A percentile compares a stretch with the other conserved stretches of the same genome.
These are phyloP conservation scores for Erannis defoliaria DNA, from an alignment of 2,888 invertebrate species.

Conservation along the genomic window DNA sequence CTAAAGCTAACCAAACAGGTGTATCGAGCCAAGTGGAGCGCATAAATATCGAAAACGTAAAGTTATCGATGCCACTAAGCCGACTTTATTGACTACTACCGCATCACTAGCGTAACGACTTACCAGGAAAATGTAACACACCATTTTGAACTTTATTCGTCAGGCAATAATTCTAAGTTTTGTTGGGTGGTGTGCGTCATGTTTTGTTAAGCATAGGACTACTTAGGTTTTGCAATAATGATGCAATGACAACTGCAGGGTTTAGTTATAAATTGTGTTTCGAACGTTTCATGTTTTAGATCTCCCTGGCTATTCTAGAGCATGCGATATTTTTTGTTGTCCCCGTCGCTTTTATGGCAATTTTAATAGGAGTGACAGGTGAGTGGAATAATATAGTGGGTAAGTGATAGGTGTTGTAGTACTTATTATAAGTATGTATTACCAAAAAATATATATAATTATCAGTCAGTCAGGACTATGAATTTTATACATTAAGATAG, in stretches of 20 bases:
- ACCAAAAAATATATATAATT: too few relatives aligned
- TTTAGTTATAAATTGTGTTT: constrained; percentile 21
- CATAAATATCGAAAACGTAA: constrained; percentile 81
- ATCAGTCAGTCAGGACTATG: too few relatives aligned
- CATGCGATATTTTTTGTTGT: too few relatives aligned
- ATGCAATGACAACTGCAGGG: constrained; percentile 69
- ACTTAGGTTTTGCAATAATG: constrained; percentile 74
- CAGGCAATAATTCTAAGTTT: constrained; percentile 48
- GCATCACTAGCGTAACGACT: constrained; percentile 65
- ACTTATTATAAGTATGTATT: too few relatives aligned
- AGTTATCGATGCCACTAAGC: constrained; percentile 83
- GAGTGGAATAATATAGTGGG: too few relatives aligned
- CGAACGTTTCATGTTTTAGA: constrained; percentile 11
- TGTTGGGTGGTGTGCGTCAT: constrained; percentile 36
- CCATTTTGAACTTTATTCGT: constrained; percentile 50
- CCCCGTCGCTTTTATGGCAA: too few relatives aligned
- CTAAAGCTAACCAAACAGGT: constrained; percentile 63
- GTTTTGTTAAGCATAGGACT: constrained; percentile 60
- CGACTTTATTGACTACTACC: constrained; percentile 80
- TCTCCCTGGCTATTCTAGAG: too few relatives aligned
- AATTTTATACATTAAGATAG: too few relatives aligned
- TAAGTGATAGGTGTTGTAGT: too few relatives aligned
- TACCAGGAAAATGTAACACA: constrained; percentile 42
- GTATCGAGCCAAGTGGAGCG: constrained; percentile 72
- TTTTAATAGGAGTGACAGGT: too few relatives aligned